A percentile compares a stretch with the other conserved stretches of the same genome.
Conservation (phyloP, 2,888 invertebrate genomes). For the Sphinx pinastri region DNA sequence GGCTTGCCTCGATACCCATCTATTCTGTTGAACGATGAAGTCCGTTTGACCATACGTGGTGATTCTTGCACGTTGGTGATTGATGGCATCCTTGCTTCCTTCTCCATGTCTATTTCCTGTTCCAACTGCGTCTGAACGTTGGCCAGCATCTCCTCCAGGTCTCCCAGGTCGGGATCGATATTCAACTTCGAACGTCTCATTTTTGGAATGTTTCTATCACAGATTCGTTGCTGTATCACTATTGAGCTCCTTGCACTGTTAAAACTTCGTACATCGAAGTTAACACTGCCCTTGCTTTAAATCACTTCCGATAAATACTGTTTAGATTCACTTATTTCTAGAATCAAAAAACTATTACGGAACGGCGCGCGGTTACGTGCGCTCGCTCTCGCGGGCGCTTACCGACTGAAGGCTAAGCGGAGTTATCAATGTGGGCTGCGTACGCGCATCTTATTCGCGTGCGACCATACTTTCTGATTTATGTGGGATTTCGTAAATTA, state of each 20-base stretch:
- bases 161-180: conserved; percentile 74
- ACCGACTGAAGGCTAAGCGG: conserved; percentile 22
- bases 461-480: conserved; percentile 12
- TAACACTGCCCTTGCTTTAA: not conserved
- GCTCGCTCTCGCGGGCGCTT: conserved; percentile 25
- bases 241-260: conserved; percentile 5
- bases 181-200: conserved; percentile 73
- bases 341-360: not conserved
- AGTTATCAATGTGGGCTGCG: conserved; percentile 12
- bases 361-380: conserved; percentile 6
- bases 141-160: conserved; percentile 79
- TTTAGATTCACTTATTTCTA: not conserved
- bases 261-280: not conserved
- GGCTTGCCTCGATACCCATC: conserved; percentile 59
- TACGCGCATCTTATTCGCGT: conserved; percentile 20
- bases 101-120: conserved; percentile 74
- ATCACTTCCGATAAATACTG: not conserved
- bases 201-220: conserved; percentile 34
- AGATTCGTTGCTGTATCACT: conserved; percentile 36
- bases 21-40: conserved; percentile 57
- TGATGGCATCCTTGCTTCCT: conserved; percentile 68
- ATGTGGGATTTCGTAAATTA: not conserved
- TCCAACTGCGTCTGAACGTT: conserved; percentile 77
- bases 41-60: conserved; percentile 65
- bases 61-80: conserved; percentile 70